Conservation (phyloP, 2,113 vertebrate genomes). For the Maccullochella peelii region DNA sequence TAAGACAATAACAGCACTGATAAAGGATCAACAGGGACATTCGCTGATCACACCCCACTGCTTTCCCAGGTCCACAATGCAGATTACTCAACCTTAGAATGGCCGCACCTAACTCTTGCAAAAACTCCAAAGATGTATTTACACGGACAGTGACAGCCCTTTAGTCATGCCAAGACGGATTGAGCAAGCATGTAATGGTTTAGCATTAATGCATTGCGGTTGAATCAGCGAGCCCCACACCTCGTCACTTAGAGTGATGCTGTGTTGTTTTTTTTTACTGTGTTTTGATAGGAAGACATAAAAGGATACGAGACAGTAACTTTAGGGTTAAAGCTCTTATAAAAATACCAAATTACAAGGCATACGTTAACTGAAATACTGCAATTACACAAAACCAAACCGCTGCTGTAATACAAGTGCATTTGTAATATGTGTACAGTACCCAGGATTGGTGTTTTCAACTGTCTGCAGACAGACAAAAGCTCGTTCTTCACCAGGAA, state of each 20-base stretch:
- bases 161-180: conserved; percentile 58
- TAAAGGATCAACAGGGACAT: conserved; percentile 48
- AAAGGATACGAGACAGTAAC: conserved; percentile 33
- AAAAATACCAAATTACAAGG: conserved; percentile 62
- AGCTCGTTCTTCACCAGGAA: conserved; percentile 42
- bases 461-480: conserved; percentile 47
- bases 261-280: conserved; percentile 38
- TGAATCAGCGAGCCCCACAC: conserved; percentile 8
- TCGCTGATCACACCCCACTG: conserved; percentile 35
- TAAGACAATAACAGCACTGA: conserved; percentile 16
- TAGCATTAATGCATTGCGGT: conserved; percentile 54
- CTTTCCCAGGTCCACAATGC: conserved; percentile 22
- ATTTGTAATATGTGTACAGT: conserved; percentile 34
- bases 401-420: conserved; percentile 6
- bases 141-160: conserved; percentile 57
- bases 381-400: conserved; percentile 57
- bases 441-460: conserved; percentile 10
- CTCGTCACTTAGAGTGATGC: conserved; percentile 35
- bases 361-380: conserved; percentile 31
- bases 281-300: conserved; percentile 60
- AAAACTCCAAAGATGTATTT: conserved; percentile 52
- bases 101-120: conserved; percentile 69
- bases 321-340: conserved; percentile 35
- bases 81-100: conserved; percentile 57
- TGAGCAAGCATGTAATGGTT: conserved; percentile 77